phyloP scores from a whole-genome alignment of 1,140 invertebrate genomes.

The Musca vetustissima region DNA sequence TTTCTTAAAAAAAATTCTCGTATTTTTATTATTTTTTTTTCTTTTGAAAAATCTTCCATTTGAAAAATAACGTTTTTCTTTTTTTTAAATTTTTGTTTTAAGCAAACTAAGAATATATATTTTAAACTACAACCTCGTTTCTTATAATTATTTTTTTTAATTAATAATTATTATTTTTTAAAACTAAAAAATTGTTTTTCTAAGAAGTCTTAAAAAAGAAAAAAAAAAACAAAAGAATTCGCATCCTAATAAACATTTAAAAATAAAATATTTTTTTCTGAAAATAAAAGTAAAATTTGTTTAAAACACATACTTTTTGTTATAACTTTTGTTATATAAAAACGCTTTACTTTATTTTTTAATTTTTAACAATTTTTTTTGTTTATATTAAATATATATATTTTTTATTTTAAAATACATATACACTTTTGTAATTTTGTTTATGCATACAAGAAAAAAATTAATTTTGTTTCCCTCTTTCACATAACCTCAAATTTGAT shows the following conservation, averaged over 20 bases:
- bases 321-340: background rate
- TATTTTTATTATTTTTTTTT: no score
- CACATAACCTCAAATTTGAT: background rate
- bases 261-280: constrained; percentile 11
- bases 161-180: background rate
- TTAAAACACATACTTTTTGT: constrained; percentile 6
- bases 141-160: no score
- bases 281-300: no score
- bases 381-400: background rate
- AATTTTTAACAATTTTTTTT: no score
- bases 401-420: background rate
- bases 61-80: no score
- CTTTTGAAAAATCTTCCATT: no score
- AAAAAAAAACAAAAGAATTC: background rate
- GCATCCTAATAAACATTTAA: constrained; percentile 6
- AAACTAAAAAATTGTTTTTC: background rate
- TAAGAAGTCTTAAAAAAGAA: constrained; percentile 9
- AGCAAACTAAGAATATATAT: no score
- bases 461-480: constrained; percentile 16
- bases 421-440: constrained; percentile 4
- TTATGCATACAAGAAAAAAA: background rate
- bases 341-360: background rate
- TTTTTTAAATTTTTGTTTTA: no score
- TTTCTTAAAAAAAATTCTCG: no score
- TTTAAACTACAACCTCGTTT: no score